Base-by-base conservation (phyloP, 2,113 vertebrate genomes). In the Pholis gunnellus region DNA sequence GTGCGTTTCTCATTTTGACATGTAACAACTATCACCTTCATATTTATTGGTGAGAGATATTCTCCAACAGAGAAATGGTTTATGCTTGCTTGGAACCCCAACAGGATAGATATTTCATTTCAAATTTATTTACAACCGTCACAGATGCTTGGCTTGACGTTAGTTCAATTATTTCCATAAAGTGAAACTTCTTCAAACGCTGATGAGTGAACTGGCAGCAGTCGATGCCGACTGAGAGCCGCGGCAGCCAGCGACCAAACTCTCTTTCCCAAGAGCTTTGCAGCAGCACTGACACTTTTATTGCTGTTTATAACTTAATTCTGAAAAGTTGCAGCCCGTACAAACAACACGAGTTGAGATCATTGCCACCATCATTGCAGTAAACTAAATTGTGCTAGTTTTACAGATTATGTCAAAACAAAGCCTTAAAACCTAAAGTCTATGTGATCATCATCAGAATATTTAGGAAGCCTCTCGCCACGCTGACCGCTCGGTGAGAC, bases 221-320 rank as follows among this genome's bases (percentile, higher is more conserved):
- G 42, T 6, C 29, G 63, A 65, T 11, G 36, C 34, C 14, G 57
- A 25, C n/a, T 5, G 5, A 75, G 29, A 46, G 25, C 54, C 4
- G 38, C 44, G 56, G 17, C 48, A 56, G 78, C 40, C 40, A 54
- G 54, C 38, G 50, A 75, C 59, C 59, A 27, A 52, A 9, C 64
- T 7, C 9, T 29, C 9, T 50, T 67, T 64, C 29, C 56, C 56
- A 42, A 65, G 52, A 73, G 65, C 60, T 44, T 57, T 29, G 40
- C 27, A 29, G 29, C 59, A 20, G 9, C 69, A n/a, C 2, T 64
- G 83, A 82, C 80, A 56, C 65, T 72, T 68, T 65, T 74, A 79
- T 82, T 65, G 40, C 65, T 42, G 50, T 86, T 84, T 82, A 85
- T 87, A 38, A 40, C 71, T 75, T 83, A 59, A 87, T 87, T 78